phyloP scores from a whole-genome alignment of 1,140 invertebrate genomes.

The Lepidurus arcticus region DNA sequence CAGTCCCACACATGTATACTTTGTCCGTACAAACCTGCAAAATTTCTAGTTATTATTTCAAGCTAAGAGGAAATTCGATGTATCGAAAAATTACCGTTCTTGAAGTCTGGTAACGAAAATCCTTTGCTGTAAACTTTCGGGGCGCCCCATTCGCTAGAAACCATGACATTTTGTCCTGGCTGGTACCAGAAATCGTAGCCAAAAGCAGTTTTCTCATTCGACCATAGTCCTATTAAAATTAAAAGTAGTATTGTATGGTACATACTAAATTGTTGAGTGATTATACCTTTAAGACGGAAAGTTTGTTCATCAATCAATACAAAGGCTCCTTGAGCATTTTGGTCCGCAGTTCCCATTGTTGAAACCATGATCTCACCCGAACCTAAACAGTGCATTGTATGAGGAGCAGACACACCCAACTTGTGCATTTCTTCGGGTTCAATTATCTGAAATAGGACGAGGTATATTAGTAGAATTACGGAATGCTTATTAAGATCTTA shows the following conservation, averaged over 20 bases:
- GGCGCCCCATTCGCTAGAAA: constrained; percentile 80
- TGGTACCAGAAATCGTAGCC: constrained; percentile 90
- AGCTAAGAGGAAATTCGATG: background rate
- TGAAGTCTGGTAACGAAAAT: constrained; percentile 58
- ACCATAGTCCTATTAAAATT: constrained; percentile 46
- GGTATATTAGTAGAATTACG: background rate
- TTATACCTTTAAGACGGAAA: constrained; percentile 63
- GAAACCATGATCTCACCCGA: constrained; percentile 92
- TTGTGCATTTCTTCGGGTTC: constrained; percentile 62
- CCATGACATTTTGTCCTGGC: constrained; percentile 82
- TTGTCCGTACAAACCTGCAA: constrained; percentile 68
- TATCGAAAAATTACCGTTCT: constrained; percentile 43
- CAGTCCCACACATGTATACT: constrained; percentile 86
- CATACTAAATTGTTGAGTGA: constrained; percentile 17
- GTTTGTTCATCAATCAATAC: constrained; percentile 77
- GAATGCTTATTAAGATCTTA: constrained; percentile 39
- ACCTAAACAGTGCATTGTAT: constrained; percentile 89
- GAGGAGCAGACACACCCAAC: constrained; percentile 71
- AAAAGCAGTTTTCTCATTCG: constrained; percentile 43
- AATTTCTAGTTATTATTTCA: background rate
- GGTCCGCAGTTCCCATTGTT: constrained; percentile 73
- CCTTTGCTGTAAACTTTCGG: constrained; percentile 77
- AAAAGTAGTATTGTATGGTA: constrained; percentile 40
- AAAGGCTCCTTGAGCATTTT: constrained; percentile 70
- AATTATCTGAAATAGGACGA: constrained; percentile 43